These are phyloP conservation scores for Nyctalus aviator DNA, from an alignment of 2,797 vertebrate genomes.

Conservation along the genomic window DNA sequence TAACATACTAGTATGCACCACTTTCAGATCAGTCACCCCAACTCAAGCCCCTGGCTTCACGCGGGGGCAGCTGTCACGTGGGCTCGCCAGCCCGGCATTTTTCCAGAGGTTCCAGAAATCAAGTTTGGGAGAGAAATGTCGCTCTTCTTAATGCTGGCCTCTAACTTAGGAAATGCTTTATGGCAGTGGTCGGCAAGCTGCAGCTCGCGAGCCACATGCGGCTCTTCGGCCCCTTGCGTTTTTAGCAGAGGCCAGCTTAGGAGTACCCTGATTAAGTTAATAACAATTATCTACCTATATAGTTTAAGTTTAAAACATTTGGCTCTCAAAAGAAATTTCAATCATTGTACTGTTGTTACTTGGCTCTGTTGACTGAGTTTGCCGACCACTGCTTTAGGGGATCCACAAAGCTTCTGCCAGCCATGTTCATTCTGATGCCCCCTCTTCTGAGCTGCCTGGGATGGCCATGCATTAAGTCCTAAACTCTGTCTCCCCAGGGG, in stretches of 20 bases:
- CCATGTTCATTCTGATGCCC: not conserved
- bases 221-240: too few relatives aligned
- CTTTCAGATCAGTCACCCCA: too few relatives aligned
- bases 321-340: too few relatives aligned
- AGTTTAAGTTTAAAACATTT: too few relatives aligned
- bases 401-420: not conserved
- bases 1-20: fast-evolving
- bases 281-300: too few relatives aligned
- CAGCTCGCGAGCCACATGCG: too few relatives aligned
- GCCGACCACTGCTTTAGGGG: not conserved
- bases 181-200: too few relatives aligned
- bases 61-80: too few relatives aligned
- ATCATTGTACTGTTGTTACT: too few relatives aligned
- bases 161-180: not conserved
- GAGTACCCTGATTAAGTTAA: too few relatives aligned
- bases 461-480: not conserved
- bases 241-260: too few relatives aligned
- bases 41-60: not conserved
- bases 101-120: not conserved
- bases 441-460: not conserved
- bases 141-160: not conserved
- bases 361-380: too few relatives aligned
- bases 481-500: not conserved
- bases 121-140: not conserved
- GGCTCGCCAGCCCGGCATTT: not conserved